These are phyloP conservation scores for Caranx ignobilis DNA, from an alignment of 2,113 vertebrate genomes.

Conservation along the genomic window DNA sequence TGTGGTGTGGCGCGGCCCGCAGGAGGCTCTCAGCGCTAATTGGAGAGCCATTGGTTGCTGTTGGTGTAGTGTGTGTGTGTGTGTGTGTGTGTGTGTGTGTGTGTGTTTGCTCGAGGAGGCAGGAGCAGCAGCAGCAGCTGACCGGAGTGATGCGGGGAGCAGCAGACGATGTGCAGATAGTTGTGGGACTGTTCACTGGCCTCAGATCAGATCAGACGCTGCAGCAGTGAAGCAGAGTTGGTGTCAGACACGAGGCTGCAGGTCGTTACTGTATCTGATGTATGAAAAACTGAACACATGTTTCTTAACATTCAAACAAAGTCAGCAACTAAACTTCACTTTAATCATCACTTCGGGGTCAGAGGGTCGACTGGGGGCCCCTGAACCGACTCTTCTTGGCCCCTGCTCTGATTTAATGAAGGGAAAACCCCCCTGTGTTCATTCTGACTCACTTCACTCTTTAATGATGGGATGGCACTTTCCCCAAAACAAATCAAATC, in stretches of 20 bases:
- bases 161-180: background rate
- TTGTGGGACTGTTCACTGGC: background rate
- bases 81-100: background rate
- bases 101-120: background rate
- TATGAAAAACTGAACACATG: background rate
- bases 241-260: background rate
- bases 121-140: background rate
- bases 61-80: background rate
- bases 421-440: too few species aligned
- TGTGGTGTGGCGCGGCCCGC: background rate
- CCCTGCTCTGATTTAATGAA: too few species aligned
- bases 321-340: too few species aligned
- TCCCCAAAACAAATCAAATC: too few species aligned
- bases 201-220: conserved; percentile 17
- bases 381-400: too few species aligned
- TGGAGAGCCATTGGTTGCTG: background rate
- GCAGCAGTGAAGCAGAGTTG: background rate
- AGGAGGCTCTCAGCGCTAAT: background rate
- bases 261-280: background rate
- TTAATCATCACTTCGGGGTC: too few species aligned
- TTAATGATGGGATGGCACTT: too few species aligned
- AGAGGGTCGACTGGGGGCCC: too few species aligned
- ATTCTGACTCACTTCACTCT: too few species aligned
- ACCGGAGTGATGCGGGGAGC: background rate
- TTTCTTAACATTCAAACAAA: too few species aligned